Base-by-base conservation (phyloP, 2,888 invertebrate species). In the Stratiomys singularior region DNA sequence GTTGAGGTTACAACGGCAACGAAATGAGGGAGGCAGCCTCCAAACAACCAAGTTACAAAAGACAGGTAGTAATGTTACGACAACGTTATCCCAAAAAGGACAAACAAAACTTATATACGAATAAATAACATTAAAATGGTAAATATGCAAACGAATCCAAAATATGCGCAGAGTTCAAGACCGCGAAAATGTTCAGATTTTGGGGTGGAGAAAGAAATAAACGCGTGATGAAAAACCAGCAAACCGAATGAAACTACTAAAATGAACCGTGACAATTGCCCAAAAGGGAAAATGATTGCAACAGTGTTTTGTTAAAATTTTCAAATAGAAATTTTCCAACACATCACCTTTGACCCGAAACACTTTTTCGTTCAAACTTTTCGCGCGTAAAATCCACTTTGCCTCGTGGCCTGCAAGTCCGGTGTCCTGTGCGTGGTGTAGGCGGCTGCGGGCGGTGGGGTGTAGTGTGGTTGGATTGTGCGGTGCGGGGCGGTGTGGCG, bases 291-390 rank as follows among this genome's bases (percentile, higher is more conserved):
- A 30, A 28, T 67, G 67, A 47, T 71, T 52, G 37, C 72, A 72
- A 56, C 30, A 72, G 72, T 58, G 56, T 72, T 72, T 72, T 72
- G 72, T 72, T 72, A 74, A 74, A 58, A 37, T 60, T 37, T 74
- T 30, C 18, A 58, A 74, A 37, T 23, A 60, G 13, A 30, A 28
- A 56, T 58, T 74, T 74, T 74, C 44, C 74, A 74, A 58, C 74
- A 74, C 74, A 37, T 74, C 74, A 74, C 74, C 74, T 74, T 74
- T 74, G 58, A 58, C 58, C 60, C 58, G 74, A 74, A 72, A 69
- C 25, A 69, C 47, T 69, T 69, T 69, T 15, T 2, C 15, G 5
- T 18, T 28, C 15, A 58, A 74, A 60, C 25, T 30, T 60, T 74
- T 74, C 23, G 44, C 74, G 74, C 74, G 74, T 58, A 37, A 58